A percentile compares a stretch with the other conserved stretches of the same genome.
phyloP scores from a whole-genome alignment of 2,113 vertebrate genomes.

The Haplochromis vanheusdeni region DNA sequence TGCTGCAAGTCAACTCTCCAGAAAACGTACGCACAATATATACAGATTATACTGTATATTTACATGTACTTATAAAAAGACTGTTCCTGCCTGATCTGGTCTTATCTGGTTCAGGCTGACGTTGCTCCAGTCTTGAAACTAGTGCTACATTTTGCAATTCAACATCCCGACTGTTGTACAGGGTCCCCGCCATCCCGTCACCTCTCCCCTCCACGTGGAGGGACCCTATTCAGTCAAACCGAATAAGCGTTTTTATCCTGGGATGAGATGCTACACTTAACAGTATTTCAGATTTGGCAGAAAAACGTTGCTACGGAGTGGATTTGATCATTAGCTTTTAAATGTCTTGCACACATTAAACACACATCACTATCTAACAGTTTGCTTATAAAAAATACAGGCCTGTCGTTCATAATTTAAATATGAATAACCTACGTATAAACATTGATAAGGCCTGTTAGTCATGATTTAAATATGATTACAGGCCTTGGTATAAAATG shows the following conservation, averaged over 20 bases:
- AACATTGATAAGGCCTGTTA: constrained; percentile 70
- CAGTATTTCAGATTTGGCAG: constrained; percentile 14
- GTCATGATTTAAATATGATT: constrained; percentile 74
- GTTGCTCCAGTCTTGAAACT: neutral
- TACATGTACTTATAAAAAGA: constrained; percentile 6
- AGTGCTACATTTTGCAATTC: constrained; percentile 60
- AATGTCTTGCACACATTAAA: constrained; percentile 3
- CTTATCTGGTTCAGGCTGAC: neutral
- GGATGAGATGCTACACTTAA: constrained; percentile 20
- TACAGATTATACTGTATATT: constrained; percentile 24
- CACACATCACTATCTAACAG: neutral
- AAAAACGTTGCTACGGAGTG: constrained; percentile 23
- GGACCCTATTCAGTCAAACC: constrained; percentile 45
- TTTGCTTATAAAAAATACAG: constrained; percentile 57
- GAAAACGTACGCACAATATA: neutral
- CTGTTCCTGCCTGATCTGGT: constrained; percentile 2
- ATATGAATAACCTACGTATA: constrained; percentile 68
- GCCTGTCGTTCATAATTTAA: constrained; percentile 74
- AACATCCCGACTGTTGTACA: neutral
- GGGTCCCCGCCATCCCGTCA: neutral
- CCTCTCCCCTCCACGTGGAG: neutral
- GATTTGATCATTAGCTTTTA: neutral
- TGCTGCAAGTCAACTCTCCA: constrained; percentile 3
- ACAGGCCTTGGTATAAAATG: constrained; percentile 67
- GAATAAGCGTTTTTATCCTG: neutral